Base-by-base conservation (phyloP, 2,113 vertebrate genomes). In the Bubo blakistoni region DNA sequence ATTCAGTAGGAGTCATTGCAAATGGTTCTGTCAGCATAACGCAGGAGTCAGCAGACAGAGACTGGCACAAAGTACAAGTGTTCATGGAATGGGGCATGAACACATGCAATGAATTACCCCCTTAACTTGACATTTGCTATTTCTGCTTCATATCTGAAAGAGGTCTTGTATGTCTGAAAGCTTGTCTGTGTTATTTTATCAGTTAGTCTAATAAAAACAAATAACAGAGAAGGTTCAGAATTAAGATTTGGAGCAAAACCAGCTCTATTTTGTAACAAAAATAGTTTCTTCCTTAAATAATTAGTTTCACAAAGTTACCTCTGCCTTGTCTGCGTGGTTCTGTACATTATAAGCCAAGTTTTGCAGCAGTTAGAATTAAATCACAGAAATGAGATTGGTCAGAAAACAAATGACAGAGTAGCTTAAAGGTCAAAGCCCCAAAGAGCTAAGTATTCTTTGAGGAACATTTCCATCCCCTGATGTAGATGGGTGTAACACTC, bases 401-500 rank as follows among this genome's bases (percentile, higher is more conserved):
- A 95, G 61, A 94, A 95, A 91, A 94, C 44, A 94, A 76, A 89
- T 81, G 7, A 74, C 69, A n/a, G 36, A 72, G 19, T 46, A 92
- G 36, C 57, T 86, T 89, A 95, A 96, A 95, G 83, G 86, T 78
- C 92, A 92, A 86, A 89, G 51, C 40, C 72, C 77, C 34, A 49
- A 89, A 76, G 61, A 92, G 27, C 66, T 71, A 74, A 79, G 44
- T n/a, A 72, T 84, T 87, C 65, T 91, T 63, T 81, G 57, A 92
- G 69, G 81, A 97, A 86, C 58, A 61, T 91, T 94, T 87, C 77
- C 77, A 94, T 84, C 30, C 65, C 27, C 90, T 94, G 71, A 72
- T 49, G 88, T 61, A 93, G 49, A 74, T 69, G 96, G 92, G 88
- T 96, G 95, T 95, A 94, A 91, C 88, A 57, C 55, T 89, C 21